Base-by-base conservation (phyloP, 1,140 invertebrate species). In the Phortica variegata region DNA sequence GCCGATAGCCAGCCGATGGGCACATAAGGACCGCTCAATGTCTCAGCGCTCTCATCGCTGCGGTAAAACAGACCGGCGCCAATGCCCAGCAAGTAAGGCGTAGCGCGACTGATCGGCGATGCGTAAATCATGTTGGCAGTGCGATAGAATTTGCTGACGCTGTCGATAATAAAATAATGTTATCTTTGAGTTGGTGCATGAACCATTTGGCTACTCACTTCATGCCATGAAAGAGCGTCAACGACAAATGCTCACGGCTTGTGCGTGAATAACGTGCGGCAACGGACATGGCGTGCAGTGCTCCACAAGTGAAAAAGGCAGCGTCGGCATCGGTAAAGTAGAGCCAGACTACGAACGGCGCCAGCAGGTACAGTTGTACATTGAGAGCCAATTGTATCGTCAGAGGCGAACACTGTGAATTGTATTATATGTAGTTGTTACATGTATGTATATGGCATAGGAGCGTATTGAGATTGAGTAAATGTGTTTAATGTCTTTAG, bases 361-460 rank as follows among this genome's bases (percentile, higher is more conserved):
- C 83, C 2, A 88, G 46, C 16, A 90, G 73, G 34, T 88, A 90
- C 15, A 93, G 80, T 75, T 92, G 90, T 81, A 91, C 87, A 60
- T 93, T 90, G 60, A 92, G 76, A 1, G 89, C 89, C 34, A 93
- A 63, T 53, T 87, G 85, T 61, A 87, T 82, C 1, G 83, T 86
- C 57, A 85, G 84, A 4, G 85, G 81, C 10, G 84, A 83, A 56
- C 86, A 87, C 85, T 87, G 43, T 15, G 41, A 54, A 43, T 47
- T n/a, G 15, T 47, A 58, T 34, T 37, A 55, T 18, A 51, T 19
- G 33, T 3, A 44, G 12, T 17, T 6, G 23, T 23, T 23, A 9
- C 9, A 26, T n/a, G n/a, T n/a, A n/a, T n/a, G n/a, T n/a, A n/a
- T n/a, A n/a, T n/a, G 23, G 16, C 9, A 33, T 34, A 3, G 29